Conservation (phyloP, 2,888 invertebrate species). For the Conchocele bisecta region DNA sequence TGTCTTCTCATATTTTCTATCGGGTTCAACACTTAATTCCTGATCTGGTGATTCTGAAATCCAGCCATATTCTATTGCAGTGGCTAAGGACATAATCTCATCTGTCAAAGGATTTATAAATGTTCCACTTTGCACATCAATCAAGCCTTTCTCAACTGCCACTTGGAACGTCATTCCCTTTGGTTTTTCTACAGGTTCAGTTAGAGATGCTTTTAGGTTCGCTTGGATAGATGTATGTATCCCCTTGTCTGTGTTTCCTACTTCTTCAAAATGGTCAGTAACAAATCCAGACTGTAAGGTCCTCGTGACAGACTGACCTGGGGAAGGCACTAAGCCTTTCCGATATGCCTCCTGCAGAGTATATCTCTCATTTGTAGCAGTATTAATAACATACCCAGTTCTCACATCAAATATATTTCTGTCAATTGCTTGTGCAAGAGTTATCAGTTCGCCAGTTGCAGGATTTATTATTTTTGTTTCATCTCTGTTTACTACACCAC, state of each 20-base stretch:
- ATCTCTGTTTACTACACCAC: slow-evolving; percentile 83
- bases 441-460: slow-evolving; percentile 89
- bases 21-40: slow-evolving; percentile 44
- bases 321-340: slow-evolving; percentile 78
- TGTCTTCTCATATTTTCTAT: slow-evolving; percentile 58
- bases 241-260: slow-evolving; percentile 39
- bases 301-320: slow-evolving; percentile 52
- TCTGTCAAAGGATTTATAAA: slow-evolving; percentile 85
- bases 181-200: slow-evolving; percentile 44
- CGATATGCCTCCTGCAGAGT: slow-evolving; percentile 90
- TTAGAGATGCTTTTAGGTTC: slow-evolving; percentile 47
- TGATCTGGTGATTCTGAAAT: slow-evolving; percentile 85
- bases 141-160: slow-evolving; percentile 84
- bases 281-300: slow-evolving; percentile 53
- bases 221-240: slow-evolving; percentile 53
- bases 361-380: slow-evolving; percentile 88
- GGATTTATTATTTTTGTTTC: slow-evolving; percentile 77
- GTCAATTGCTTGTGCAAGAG: slow-evolving; percentile 95
- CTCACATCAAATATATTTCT: slow-evolving; percentile 94
- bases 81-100: slow-evolving; percentile 80
- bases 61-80: slow-evolving; percentile 87
- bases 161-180: slow-evolving; percentile 86
- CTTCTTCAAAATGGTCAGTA: slow-evolving; percentile 49
- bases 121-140: slow-evolving; percentile 87
- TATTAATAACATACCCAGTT: slow-evolving; percentile 87